Percentiles rank a stretch among this genome's conserved stretches.
Evolutionary conservation across 2,113 vertebrate species (phyloP).

Genomic region (Uria aalge): DNA sequence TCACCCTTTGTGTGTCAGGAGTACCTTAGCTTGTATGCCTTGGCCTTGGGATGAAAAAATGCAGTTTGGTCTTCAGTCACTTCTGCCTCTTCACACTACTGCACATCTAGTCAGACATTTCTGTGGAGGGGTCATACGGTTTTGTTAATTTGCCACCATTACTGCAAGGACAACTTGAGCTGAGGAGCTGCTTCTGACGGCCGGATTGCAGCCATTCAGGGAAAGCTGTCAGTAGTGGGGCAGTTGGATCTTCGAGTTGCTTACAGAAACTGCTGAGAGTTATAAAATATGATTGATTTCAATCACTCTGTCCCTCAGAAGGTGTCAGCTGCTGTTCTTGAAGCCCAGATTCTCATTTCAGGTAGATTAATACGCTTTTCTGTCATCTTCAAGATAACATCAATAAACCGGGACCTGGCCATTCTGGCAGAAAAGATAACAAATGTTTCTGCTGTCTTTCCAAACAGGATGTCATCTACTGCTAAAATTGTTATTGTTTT

Average conservation of each 20-base stretch:
- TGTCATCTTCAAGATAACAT: slow-evolving; percentile 44
- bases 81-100: neutral
- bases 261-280: neutral
- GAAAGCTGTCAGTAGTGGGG: neutral
- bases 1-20: neutral
- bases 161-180: neutral
- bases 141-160: neutral
- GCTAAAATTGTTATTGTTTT: slow-evolving; percentile 18
- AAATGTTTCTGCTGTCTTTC: neutral
- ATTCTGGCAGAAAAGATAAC: slow-evolving; percentile 35
- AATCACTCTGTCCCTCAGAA: slow-evolving; percentile 4
- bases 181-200: neutral
- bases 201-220: neutral
- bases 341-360: slow-evolving; percentile 39
- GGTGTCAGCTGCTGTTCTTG: neutral
- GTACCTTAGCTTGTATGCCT: neutral
- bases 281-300: slow-evolving; percentile 31
- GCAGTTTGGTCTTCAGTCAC: neutral
- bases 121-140: neutral
- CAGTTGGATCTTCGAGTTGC: neutral
- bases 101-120: neutral
- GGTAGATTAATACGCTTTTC: slow-evolving; percentile 12
- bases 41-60: neutral
- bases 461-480: neutral
- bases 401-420: slow-evolving; percentile 14